phyloP scores from a whole-genome alignment of 2,888 invertebrate genomes.

The Ophion obscuratus region DNA sequence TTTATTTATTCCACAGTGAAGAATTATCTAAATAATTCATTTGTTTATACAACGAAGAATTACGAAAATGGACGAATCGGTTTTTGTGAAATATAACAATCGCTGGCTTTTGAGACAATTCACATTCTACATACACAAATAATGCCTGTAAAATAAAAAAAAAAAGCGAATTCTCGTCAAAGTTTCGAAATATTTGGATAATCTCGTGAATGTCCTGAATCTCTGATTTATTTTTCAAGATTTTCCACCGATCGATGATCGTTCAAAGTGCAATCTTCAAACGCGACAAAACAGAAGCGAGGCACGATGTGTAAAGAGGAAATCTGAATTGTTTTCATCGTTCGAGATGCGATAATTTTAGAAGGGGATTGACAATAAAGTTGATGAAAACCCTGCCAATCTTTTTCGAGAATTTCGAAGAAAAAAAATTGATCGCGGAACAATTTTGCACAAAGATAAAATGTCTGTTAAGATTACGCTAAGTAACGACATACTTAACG shows the following conservation, averaged over 20 bases:
- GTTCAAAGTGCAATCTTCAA: neutral
- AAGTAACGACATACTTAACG: neutral
- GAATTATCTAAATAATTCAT: constrained; percentile 26
- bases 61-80: constrained; percentile 40
- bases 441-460: neutral
- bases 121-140: constrained; percentile 5
- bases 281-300: neutral
- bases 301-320: neutral
- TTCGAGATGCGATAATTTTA: neutral
- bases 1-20: constrained; percentile 19
- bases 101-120: constrained; percentile 30
- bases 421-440: neutral
- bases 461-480: neutral
- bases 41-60: constrained; percentile 48
- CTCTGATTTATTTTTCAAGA: neutral
- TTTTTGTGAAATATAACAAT: constrained; percentile 32
- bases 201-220: neutral
- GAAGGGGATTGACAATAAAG: neutral
- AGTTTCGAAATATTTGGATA: neutral
- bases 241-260: neutral
- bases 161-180: neutral
- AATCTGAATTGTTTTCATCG: constrained; percentile 13
- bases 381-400: constrained; percentile 4
- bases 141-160: constrained; percentile 1
- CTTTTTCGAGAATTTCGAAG: neutral